Conservation (phyloP, 2,113 vertebrate genomes). For the Rhinolophus sinicus region DNA sequence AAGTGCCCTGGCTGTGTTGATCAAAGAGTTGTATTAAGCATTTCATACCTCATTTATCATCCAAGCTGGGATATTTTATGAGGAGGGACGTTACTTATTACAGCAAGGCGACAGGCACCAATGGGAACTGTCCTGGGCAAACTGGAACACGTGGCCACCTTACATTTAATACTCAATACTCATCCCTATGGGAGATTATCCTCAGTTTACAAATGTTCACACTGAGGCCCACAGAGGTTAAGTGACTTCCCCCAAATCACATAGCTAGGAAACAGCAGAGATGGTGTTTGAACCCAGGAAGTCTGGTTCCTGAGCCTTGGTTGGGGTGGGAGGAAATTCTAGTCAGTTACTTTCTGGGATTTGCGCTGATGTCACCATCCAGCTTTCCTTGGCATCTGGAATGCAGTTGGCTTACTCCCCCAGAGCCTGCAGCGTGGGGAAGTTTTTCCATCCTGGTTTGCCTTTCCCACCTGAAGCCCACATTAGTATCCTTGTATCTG, state of each 20-base stretch:
- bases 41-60: neutral
- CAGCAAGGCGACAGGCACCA: neutral
- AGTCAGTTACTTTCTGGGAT: neutral
- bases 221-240: neutral
- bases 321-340: neutral
- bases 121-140: neutral
- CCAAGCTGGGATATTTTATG: neutral
- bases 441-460: neutral
- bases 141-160: fast-evolving
- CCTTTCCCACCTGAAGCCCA: neutral
- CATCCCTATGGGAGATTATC: neutral
- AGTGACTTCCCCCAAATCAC: neutral
- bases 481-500: neutral
- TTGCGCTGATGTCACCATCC: neutral
- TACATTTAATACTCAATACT: neutral
- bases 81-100: neutral
- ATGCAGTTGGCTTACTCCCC: neutral
- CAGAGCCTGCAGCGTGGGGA: fast-evolving
- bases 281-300: neutral
- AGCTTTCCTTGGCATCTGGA: fast-evolving
- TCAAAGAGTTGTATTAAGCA: neutral
- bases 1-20: too few species aligned
- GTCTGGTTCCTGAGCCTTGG: neutral
- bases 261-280: neutral
- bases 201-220: neutral